Base-by-base conservation (phyloP, 2,888 invertebrate species). In the Nemotelus pantherinus region DNA sequence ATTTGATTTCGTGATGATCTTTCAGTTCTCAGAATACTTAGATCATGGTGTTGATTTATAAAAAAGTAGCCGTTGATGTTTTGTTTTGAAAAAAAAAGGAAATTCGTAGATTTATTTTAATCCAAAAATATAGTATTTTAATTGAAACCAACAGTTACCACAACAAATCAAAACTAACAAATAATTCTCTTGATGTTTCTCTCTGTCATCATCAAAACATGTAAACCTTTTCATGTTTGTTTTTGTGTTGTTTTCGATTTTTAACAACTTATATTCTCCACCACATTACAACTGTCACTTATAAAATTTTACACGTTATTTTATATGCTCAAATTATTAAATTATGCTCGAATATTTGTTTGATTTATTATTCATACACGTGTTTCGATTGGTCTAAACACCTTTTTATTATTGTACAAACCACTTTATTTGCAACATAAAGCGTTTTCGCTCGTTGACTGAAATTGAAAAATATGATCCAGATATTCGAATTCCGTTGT, bases 401-500 rank as follows among this genome's bases (percentile, higher is more conserved):
- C 25, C 25, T 25, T 25, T 25, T 58, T 3, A 60, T 60, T 10
- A 3, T 60, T 25, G 41, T 60, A 25, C 3, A 60, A 25, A 25
- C 25, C 25, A 25, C 25, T 25, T 25, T 25, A 25, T 25, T 25
- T 39, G 25, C 44, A 7, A 9, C 1, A 2, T 44, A 64, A 64
- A 88, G 87, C 87, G 88, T 81, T 89, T 89, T 84, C 88, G 87
- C 81, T 88, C 89, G 80, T 83, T 89, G 77, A 89, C 89, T 80
- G 89, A 90, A 81, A 85, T 90, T 68, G 89, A 90, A 81, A 88
- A 88, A 77, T 84, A 83, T 71, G 78, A 78, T 64, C 80, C 85
- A 65, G 87, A 87, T 77, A 85, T 90, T 77, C 88, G 91, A 80
- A 87, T 93, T 67, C 92, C 92, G 2, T 86, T 92, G 25, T 93